Evolutionary conservation across 2,113 vertebrate species (phyloP), one percentile per base, ranked within the genome.

Genomic region (Sinocyclocheilus anshuiensis): DNA sequence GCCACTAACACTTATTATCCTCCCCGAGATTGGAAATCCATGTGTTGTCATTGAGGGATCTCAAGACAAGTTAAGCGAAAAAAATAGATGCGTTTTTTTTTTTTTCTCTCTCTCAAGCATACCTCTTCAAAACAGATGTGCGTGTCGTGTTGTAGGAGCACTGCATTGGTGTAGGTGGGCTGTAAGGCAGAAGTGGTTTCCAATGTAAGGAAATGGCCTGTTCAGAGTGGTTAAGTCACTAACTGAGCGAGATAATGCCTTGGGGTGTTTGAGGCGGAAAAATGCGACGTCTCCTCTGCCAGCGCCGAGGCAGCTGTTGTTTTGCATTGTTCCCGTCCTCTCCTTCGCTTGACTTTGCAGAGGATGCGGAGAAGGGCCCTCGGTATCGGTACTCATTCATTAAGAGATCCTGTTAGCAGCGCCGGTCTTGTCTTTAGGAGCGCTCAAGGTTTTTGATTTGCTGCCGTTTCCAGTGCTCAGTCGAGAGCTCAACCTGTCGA

Each of bases 1-100:
- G 91, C 87, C 89, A 90, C 91, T 92, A 91, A 90, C 92, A 92
- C 92, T 91, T 92, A 92, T 92, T 92, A 92, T 88, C 86, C 85
- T 88, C 57, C 85, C 84, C 42, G 48, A 91, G 89, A 91, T 89
- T 90, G 89, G 87, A 86, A 92, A 91, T 90, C 86, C 85, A 84
- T 89, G 90, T 92, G 92, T 92, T 91, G 90, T 91, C 90, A 90
- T 92, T 91, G 88, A 89, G 85, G 87, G 86, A 84, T 86, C 84
- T 77, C 71, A 61, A 82, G 78, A 65, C 72, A 87, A 88, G 80
- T 87, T 88, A 77, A 78, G 82, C 67, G 77, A 67, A 77, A 57
- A 18, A 81, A 86, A 83, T 57, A 45, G 16, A 77, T 36, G 26
- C 29, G 50, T 78, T 59, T 42, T n/a, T 42, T 53, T 53, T 53